phyloP scores from a whole-genome alignment of 2,113 vertebrate genomes.

The Rhinoderma darwinii region DNA sequence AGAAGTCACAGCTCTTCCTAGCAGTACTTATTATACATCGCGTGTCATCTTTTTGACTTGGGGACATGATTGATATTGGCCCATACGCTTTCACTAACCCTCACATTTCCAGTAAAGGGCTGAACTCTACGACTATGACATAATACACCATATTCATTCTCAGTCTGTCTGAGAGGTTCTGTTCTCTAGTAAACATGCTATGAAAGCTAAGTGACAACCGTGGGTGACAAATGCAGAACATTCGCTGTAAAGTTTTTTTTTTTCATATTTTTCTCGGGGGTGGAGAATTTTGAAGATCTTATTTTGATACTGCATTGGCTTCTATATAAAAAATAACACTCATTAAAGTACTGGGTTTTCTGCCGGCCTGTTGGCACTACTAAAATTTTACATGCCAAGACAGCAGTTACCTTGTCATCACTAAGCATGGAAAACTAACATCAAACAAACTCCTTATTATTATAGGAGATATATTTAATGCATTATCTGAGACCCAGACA shows the following conservation, averaged over 20 bases:
- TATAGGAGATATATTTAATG: too few relatives aligned
- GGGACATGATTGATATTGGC: conserved; percentile 21
- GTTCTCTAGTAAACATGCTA: background rate
- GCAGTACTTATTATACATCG: conserved; percentile 12
- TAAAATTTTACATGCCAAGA: background rate
- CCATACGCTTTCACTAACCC: conserved; percentile 34
- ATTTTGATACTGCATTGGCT: conserved; percentile 20
- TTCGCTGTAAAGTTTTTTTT: background rate
- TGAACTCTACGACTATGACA: conserved; percentile 39
- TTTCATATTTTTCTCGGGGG: background rate
- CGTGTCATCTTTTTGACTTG: conserved; percentile 34
- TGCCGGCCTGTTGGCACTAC: background rate
- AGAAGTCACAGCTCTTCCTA: conserved; percentile 26
- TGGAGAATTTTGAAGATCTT: background rate
- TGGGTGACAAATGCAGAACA: background rate
- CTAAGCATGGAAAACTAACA: conserved; percentile 5
- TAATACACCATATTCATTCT: conserved; percentile 11
- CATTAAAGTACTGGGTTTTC: background rate
- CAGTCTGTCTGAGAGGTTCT: background rate
- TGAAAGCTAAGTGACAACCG: conserved; percentile 7
- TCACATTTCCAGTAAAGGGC: conserved; percentile 37
- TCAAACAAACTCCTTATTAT: background rate
- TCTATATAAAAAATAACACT: background rate
- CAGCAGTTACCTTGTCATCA: background rate
- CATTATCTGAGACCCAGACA: background rate